Percentiles rank a stretch among this genome's conserved stretches.
Conservation (phyloP, 2,797 vertebrate species). For the Enteromius anoplus region DNA sequence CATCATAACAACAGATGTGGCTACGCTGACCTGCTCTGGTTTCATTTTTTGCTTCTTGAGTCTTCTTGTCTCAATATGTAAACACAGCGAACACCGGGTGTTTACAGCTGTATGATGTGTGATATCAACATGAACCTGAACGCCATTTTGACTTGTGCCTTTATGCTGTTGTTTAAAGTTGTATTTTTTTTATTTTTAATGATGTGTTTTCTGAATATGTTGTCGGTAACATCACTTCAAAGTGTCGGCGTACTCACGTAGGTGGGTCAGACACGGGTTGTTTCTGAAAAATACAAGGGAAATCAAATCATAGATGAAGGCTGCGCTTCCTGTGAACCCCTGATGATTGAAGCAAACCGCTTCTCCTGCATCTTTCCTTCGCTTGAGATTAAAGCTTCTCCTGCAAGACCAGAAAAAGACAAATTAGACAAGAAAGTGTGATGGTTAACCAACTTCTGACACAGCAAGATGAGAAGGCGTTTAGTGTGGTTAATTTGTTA, state of each 20-base stretch:
- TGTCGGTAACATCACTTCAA: conserved; percentile 14
- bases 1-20: conserved; percentile 10
- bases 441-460: conserved; percentile 29
- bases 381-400: conserved; percentile 24
- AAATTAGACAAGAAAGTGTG: not conserved
- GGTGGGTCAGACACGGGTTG: not conserved
- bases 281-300: not conserved
- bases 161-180: conserved; percentile 5
- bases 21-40: not conserved
- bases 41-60: not conserved
- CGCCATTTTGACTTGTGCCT: not conserved
- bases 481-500: conserved; percentile 15
- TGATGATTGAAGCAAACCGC: conserved; percentile 26
- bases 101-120: not conserved
- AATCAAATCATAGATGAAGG: conserved; percentile 15
- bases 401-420: conserved; percentile 8
- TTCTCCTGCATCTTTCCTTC: conserved; percentile 10
- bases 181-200: not conserved
- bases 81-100: not conserved
- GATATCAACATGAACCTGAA: not conserved
- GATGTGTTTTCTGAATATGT: not conserved
- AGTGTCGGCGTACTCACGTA: not conserved
- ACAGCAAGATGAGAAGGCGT: not conserved
- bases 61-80: not conserved
- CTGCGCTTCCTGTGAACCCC: conserved; percentile 10